Evolutionary conservation across 2,113 vertebrate species (phyloP), one percentile per base, ranked within the genome.

Genomic region (Ondatra zibethicus): DNA sequence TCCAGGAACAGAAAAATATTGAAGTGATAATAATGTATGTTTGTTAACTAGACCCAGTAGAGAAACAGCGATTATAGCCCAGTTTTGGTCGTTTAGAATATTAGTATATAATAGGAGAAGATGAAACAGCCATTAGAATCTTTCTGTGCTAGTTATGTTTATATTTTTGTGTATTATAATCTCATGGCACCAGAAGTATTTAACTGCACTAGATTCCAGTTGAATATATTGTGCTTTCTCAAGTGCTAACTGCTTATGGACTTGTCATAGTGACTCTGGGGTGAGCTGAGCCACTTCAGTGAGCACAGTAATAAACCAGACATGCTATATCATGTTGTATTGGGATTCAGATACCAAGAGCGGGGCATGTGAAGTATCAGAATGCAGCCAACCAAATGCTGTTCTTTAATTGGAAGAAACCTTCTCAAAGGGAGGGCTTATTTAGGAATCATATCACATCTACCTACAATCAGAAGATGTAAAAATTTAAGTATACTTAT

Each of bases 221-320:
- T 96, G 95, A 96, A 93, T 93, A 84, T 88, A 96, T 95, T 97
- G 31, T 81, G 45, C 80, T 61, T 80, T 91, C 23, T 89, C 95
- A 77, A 84, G 75, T 94, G 89, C 33, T 87, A 39, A 76, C 65
- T 96, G 39, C 19, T 96, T 50, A 73, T 77, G 36, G n/a, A 61
- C 77, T 88, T 84, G 65, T 76, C 97, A 42, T 82, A 45, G 87
- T 92, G 91, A 92, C 58, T 70, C 65, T 76, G 27, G 65, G 66
- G 89, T 96, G 52, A 94, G 82, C 78, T 91, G 89, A n/a, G 12
- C 61, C 33, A 52, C 95, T 87, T 85, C 55, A 91, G 50, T 96
- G 78, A 96, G 68, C n/a, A 82, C 21, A 70, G 9, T 63, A 91
- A 84, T 96, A 94, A 90, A 33, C 45, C 45, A 93, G 9, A 29